Evolutionary conservation across 2,113 vertebrate genomes (phyloP), one percentile per base, ranked within the genome.

Genomic region (Tetraodon nigroviridis): DNA sequence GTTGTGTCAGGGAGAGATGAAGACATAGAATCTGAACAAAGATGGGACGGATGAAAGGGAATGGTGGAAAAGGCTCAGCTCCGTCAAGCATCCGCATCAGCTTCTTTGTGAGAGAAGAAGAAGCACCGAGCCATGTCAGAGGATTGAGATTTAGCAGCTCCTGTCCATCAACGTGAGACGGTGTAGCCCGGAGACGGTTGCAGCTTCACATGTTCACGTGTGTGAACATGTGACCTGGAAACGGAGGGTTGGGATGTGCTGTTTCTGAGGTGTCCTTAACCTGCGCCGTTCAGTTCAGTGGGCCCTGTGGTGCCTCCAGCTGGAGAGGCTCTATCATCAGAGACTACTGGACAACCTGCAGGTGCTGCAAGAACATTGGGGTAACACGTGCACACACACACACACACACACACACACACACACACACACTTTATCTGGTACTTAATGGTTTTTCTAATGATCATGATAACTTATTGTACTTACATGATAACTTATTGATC

Each of bases 301-400:
- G 73, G 97, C 95, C 0, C 86, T 98, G 77, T 91, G 92, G 61
- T 98, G 96, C 78, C 91, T 99, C 83, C 93, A 95, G 47, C 90
- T 99, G 61, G 94, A 99, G 85, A 88, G 89, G 52, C 71, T 95
- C 14, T 99, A 98, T 80, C 96, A 98, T 41, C 93, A 98, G 71
- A 92, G 94, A 51, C 73, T 98, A 52, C 82, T 99, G 62, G 90
- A 92, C 73, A 99, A 99, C 87, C 91, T 98, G 63, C 90, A 92
- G 75, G 86, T 90, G 66, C 90, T 98, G 82, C 94, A 97, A 68
- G 87, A 94, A 18, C 91, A 94, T 27, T 99, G 95, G 95, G 95
- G 97, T 98, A 84, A 87, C 6, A 18, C 44, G 55, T 40, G 48
- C n/a, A 15, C 19, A 37, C 46, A 50, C 56, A 45, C 6, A 46